Percentiles rank a stretch among this genome's conserved stretches.
Conservation (phyloP, 1,140 invertebrate species). For the Idris sp. region DNA sequence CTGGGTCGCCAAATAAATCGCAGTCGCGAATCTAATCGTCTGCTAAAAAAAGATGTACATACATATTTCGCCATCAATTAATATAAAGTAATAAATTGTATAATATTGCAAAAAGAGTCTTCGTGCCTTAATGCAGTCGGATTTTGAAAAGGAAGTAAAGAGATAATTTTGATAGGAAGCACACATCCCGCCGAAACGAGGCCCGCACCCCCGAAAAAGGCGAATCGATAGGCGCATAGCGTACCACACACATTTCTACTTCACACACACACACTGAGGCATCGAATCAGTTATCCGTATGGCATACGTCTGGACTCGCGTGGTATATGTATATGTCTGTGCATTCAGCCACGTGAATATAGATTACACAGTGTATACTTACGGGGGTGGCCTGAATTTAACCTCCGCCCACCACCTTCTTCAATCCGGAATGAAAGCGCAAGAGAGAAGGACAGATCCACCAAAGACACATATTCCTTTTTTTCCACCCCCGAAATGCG, state of each 20-base stretch:
- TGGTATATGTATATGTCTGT: constrained; percentile 17
- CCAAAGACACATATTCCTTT: constrained; percentile 63
- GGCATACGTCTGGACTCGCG: not conserved
- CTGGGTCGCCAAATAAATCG: constrained; percentile 34
- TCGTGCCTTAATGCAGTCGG: too few relatives aligned
- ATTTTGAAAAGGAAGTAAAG: constrained; percentile 62
- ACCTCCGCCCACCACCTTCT: constrained; percentile 64
- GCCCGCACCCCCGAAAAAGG: constrained; percentile 74
- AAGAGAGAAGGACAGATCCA: constrained; percentile 55
- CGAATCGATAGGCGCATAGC: constrained; percentile 76
- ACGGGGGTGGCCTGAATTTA: constrained; percentile 72
- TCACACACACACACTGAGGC: constrained; percentile 14
- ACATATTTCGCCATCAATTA: constrained; percentile 43
- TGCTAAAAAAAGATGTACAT: constrained; percentile 24
- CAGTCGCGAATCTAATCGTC: constrained; percentile 43
- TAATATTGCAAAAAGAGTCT: too few relatives aligned
- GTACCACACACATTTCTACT: constrained; percentile 56
- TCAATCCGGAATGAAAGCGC: constrained; percentile 43
- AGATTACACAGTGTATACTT: constrained; percentile 72
- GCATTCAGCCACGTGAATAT: constrained; percentile 63
- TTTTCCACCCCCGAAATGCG: constrained; percentile 45
- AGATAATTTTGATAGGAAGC: constrained; percentile 69
- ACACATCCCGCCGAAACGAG: constrained; percentile 69
- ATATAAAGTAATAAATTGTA: constrained; percentile 49
- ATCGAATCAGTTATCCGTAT: constrained; percentile 13